Base-by-base conservation (phyloP, 2,797 vertebrate genomes). In the Lacerta bilineata region DNA sequence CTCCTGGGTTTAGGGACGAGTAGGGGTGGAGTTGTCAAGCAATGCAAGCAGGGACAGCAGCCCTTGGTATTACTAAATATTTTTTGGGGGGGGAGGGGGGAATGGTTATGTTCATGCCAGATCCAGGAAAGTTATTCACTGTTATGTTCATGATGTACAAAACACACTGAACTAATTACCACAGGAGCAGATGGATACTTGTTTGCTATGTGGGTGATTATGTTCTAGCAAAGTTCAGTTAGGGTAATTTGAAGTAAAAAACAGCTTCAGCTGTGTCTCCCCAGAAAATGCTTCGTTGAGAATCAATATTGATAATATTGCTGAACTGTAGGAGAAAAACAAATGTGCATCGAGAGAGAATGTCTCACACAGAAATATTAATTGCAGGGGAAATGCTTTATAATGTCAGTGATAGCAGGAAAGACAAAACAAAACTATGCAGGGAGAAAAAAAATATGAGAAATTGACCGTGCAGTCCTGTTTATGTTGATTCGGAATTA, bases 221-320 rank as follows among this genome's bases (percentile, higher is more conserved):
- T 84, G 75, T 84, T 88, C 50, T 72, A 72, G 50, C 50, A 72
- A 84, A 68, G 76, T 84, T 80, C 66, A 33, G 46, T 84, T 81
- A 33, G 33, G 33, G 33, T 33, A 82, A 64, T 88, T 61, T 33
- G 43, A 84, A 84, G 33, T 79, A 39, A 43, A 33, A 71, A 88
- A 74, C 68, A 61, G 29, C 75, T 84, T 84, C n/a, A 79, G 50
- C 50, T 84, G 36, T 64, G 29, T 41, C 80, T 75, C 36, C n/a
- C 50, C 33, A 76, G 80, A 87, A 72, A 84, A 84, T 78, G 41
- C 36, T n/a, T 39, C 59, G 20, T 20, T 43, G 75, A 80, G 9
- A 79, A 88, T 88, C 81, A 84, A 88, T 88, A 88, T 84, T 88
- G 87, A 88, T 84, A n/a, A 80, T 72, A 71, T 72, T 61, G 29